These are phyloP conservation scores for Chrosomus eos DNA, from an alignment of 2,797 vertebrate species.

Conservation along the genomic window DNA sequence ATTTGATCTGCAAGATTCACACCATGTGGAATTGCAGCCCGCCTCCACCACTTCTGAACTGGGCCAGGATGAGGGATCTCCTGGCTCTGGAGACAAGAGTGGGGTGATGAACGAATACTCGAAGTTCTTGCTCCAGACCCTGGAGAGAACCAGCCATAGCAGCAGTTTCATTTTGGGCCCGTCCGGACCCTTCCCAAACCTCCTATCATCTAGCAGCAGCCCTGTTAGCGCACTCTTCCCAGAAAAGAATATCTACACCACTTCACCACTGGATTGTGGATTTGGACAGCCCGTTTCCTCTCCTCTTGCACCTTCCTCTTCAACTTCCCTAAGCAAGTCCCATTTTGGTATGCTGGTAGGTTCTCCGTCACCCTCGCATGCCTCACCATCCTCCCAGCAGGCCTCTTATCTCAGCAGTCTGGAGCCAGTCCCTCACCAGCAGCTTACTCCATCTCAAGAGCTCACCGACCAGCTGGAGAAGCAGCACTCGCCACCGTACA, in stretches of 20 bases:
- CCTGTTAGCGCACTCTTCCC: conserved; percentile 90
- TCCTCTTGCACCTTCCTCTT: conserved; percentile 87
- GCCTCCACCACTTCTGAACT: conserved; percentile 87
- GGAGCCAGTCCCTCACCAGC: conserved; percentile 91
- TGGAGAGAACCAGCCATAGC: conserved; percentile 97
- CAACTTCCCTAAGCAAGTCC: conserved; percentile 87
- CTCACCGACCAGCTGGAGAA: conserved; percentile 97
- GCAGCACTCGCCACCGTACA: conserved; percentile 89
- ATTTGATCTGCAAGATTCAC: conserved; percentile 90
- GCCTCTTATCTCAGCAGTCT: conserved; percentile 91
- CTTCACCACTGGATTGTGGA: conserved; percentile 93
- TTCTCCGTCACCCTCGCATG: conserved; percentile 77
- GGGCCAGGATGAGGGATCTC: conserved; percentile 85
- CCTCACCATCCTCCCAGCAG: conserved; percentile 79
- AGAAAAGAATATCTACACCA: conserved; percentile 94
- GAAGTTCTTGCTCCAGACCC: conserved; percentile 97
- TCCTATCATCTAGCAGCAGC: conserved; percentile 90
- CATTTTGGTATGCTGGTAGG: conserved; percentile 96
- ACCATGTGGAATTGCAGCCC: conserved; percentile 92
- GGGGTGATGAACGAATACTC: conserved; percentile 97
- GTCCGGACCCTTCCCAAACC: conserved; percentile 89
- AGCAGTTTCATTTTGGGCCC: conserved; percentile 89
- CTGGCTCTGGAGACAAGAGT: conserved; percentile 89
- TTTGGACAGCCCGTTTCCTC: conserved; percentile 93
- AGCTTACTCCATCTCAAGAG: conserved; percentile 98